Evolutionary conservation across 2,113 vertebrate genomes (phyloP).

Genomic region (Chaetops frenatus): DNA sequence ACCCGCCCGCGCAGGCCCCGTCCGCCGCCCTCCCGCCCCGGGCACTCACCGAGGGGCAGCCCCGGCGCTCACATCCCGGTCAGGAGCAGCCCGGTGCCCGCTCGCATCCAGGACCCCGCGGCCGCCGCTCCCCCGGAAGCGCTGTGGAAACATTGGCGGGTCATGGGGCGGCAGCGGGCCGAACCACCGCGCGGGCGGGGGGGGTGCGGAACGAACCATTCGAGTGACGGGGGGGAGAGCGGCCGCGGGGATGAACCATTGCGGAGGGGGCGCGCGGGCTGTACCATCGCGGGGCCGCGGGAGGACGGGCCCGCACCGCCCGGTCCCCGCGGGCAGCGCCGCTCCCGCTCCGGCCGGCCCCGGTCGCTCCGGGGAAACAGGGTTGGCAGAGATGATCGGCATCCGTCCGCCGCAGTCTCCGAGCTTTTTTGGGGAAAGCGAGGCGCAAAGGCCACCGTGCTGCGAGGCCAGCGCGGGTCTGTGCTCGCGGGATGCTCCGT

Average conservation of each 20-base stretch:
- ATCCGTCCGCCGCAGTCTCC: neutral
- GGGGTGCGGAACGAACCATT: neutral
- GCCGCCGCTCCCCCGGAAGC: neutral
- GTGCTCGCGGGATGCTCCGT: neutral
- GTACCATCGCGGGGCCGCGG: neutral
- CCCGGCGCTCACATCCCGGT: neutral
- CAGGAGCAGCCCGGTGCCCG: neutral
- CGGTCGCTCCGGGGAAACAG: neutral
- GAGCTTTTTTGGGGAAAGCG: neutral
- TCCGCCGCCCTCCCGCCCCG: neutral
- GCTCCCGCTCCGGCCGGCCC: neutral
- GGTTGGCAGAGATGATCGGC: neutral
- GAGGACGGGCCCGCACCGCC: too few species aligned
- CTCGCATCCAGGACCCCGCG: neutral
- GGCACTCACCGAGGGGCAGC: neutral
- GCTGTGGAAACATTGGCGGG: neutral
- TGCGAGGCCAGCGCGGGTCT: neutral
- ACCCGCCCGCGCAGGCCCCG: neutral
- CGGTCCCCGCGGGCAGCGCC: neutral
- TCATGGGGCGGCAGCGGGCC: neutral
- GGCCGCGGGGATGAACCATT: neutral
- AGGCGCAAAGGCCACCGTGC: neutral
- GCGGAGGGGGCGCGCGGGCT: neutral
- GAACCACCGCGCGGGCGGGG: neutral
- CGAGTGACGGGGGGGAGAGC: neutral